Conservation (phyloP, 1,140 invertebrate species). For the Hetaerina americana region DNA sequence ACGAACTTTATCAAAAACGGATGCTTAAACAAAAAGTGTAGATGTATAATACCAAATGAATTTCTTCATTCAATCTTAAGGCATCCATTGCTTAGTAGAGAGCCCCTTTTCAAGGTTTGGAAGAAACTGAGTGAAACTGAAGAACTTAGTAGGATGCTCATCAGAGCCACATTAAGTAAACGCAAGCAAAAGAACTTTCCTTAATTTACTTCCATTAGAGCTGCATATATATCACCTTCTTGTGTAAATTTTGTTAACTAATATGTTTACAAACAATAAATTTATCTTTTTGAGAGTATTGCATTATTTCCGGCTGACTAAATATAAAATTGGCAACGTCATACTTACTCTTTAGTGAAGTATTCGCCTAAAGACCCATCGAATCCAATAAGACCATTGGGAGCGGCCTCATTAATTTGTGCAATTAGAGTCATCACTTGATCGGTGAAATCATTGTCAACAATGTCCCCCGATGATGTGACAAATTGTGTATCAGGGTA, state of each 20-base stretch:
- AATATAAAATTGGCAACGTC: constrained; percentile 17
- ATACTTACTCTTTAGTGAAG: constrained; percentile 12
- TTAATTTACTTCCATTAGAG: too few relatives aligned
- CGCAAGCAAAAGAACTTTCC: too few relatives aligned
- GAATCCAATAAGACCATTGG: constrained; percentile 3
- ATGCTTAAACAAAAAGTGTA: not conserved
- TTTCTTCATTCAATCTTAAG: not conserved
- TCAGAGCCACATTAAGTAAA: too few relatives aligned
- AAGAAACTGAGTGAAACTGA: not conserved
- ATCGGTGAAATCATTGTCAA: constrained; percentile 10
- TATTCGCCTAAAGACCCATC: constrained; percentile 15
- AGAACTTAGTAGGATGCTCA: not conserved
- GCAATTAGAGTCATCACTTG: constrained; percentile 11
- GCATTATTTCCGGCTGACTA: too few relatives aligned
- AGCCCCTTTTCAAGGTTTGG: not conserved
- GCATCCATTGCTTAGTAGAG: not conserved
- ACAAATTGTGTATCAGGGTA: constrained; percentile 9
- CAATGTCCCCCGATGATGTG: constrained; percentile 14
- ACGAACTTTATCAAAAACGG: not conserved
- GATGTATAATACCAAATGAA: not conserved
- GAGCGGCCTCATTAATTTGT: not conserved
- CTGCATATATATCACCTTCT: too few relatives aligned
- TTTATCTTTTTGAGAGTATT: too few relatives aligned
- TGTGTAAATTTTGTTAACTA: too few relatives aligned
- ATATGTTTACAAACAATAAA: too few relatives aligned